These are phyloP conservation scores for Leptinotarsa undecemlineata DNA, from an alignment of 1,140 invertebrate species.

Conservation along the genomic window DNA sequence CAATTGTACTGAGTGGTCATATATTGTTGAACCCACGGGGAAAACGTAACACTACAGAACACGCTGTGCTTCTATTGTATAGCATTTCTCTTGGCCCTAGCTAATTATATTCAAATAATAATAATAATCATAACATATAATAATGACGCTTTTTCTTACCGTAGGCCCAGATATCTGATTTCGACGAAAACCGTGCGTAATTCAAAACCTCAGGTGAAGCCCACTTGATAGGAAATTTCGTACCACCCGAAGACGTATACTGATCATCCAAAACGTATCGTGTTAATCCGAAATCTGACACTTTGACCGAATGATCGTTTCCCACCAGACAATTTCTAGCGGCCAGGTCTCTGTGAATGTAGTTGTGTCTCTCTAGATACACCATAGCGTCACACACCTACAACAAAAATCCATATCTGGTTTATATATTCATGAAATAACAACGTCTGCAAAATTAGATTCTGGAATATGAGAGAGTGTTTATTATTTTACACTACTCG, in stretches of 20 bases:
- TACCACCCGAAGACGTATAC: constrained; percentile 92
- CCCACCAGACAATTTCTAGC: constrained; percentile 96
- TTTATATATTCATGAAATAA: no score
- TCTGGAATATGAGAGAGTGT: no score
- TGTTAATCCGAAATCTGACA: constrained; percentile 93
- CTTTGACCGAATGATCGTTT: constrained; percentile 91
- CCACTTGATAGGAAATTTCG: constrained; percentile 98
- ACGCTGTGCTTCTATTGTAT: no score
- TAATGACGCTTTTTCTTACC: constrained; percentile 62
- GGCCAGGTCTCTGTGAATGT: constrained; percentile 94
- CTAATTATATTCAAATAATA: neutral
- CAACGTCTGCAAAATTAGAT: no score
- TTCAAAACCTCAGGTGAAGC: constrained; percentile 94
- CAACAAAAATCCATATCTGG: no score
- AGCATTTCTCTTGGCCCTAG: no score
- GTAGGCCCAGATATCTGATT: constrained; percentile 97
- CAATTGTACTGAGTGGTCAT: no score
- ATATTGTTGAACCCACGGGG: no score
- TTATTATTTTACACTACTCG: no score
- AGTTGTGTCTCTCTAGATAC: constrained; percentile 93
- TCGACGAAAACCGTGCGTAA: constrained; percentile 92
- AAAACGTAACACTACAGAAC: no score
- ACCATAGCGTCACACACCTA: constrained; percentile 94
- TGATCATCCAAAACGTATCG: constrained; percentile 95
- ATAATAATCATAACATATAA: neutral